phyloP scores from a whole-genome alignment of 37 sponge, comb jelly and placozoan genomes.

The Amphimedon queenslandica region DNA sequence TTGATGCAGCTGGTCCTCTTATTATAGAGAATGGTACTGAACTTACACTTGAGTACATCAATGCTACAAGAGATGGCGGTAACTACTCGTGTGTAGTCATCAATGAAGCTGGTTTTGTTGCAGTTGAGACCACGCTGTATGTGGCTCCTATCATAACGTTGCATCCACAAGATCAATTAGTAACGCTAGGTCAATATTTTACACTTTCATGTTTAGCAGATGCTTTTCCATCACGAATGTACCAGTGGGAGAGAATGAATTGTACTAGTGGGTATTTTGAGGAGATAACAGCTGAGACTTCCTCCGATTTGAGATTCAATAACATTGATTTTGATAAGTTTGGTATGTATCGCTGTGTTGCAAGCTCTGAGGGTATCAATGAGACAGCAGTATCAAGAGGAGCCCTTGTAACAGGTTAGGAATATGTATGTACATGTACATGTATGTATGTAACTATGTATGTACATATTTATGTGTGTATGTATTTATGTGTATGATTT shows the following conservation, averaged over 20 bases:
- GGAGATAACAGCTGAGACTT: neutral
- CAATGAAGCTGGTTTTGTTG: conserved; percentile 31
- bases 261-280: neutral
- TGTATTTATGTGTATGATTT: too few species aligned
- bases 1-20: neutral
- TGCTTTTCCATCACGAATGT: conserved; percentile 16
- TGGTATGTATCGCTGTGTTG: neutral
- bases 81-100: conserved; percentile 25
- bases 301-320: neutral
- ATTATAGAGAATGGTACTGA: neutral
- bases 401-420: too few species aligned
- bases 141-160: conserved; percentile 13
- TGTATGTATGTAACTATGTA: conserved; percentile 9
- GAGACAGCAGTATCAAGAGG: too few species aligned
- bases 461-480: too few species aligned
- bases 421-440: too few species aligned
- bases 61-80: conserved; percentile 43
- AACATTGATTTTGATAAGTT: neutral
- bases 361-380: too few species aligned
- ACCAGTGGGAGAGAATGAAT: conserved; percentile 28
- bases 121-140: conserved; percentile 14
- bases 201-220: conserved; percentile 39
- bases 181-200: neutral
- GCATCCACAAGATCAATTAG: conserved; percentile 13
- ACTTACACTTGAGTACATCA: neutral